Percentiles rank a stretch among this genome's conserved stretches.
Conservation (phyloP, 2,113 vertebrate species). For the Campylomormyrus numenius region DNA sequence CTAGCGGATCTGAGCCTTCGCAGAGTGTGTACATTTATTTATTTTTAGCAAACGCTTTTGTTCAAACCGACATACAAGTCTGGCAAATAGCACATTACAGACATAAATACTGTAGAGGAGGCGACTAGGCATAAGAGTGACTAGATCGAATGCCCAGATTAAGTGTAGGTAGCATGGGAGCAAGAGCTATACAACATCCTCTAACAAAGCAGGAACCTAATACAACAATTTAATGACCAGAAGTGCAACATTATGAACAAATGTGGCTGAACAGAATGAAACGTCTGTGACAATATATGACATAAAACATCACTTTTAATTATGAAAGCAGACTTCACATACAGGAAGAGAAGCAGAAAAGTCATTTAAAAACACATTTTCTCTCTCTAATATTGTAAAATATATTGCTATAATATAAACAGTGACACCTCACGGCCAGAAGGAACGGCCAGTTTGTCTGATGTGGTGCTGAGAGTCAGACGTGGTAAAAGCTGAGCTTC, state of each 20-base stretch:
- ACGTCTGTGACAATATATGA: neutral
- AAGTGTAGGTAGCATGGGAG: neutral
- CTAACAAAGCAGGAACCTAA: neutral
- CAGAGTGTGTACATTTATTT: neutral
- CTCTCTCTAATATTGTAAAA: neutral
- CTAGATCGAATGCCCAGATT: neutral
- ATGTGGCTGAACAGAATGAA: neutral
- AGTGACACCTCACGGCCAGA: neutral
- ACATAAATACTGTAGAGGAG: neutral
- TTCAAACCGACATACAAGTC: neutral
- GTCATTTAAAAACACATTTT: neutral
- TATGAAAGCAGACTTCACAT: neutral
- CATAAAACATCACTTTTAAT: neutral
- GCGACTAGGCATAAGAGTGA: neutral
- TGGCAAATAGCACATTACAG: neutral
- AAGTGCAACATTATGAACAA: neutral
- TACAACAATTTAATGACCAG: neutral
- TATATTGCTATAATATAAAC: neutral
- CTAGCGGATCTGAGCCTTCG: neutral
- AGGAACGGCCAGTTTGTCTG: neutral
- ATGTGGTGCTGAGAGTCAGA: neutral
- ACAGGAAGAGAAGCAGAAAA: neutral
- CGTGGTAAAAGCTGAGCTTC: neutral
- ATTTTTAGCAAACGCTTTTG: neutral
- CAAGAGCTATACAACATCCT: neutral